phyloP scores from a whole-genome alignment of 1,140 invertebrate genomes.

The Artemia franciscana region DNA sequence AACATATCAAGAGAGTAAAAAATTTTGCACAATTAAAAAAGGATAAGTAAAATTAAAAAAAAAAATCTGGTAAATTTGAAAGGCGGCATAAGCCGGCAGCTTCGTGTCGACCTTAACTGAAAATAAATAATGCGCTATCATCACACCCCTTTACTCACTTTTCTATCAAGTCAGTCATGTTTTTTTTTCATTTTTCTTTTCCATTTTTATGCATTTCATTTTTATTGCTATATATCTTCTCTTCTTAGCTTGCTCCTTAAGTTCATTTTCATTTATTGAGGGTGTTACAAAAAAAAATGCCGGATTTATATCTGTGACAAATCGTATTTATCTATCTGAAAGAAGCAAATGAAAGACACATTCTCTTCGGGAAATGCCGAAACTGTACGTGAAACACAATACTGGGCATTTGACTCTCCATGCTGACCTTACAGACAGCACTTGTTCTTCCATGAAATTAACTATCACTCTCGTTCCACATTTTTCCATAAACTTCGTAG shows the following conservation, averaged over 20 bases:
- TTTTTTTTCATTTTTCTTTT: neutral
- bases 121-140: too few relatives aligned
- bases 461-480: neutral
- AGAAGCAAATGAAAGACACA: too few relatives aligned
- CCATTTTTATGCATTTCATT: neutral
- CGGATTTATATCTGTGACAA: neutral
- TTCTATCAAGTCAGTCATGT: too few relatives aligned
- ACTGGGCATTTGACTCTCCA: neutral
- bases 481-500: too few relatives aligned
- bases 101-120: too few relatives aligned
- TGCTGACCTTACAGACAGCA: neutral
- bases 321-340: neutral
- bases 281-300: neutral
- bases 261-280: neutral
- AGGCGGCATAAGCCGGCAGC: neutral
- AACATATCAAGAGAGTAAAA: too few relatives aligned
- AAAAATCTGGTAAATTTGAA: neutral
- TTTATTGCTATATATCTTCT: neutral
- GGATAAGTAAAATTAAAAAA: neutral
- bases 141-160: too few relatives aligned
- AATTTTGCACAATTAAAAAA: neutral
- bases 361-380: neutral
- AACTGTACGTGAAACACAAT: neutral
- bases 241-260: neutral
- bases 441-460: neutral